These are phyloP conservation scores for Salarias fasciatus DNA, from an alignment of 2,797 vertebrate species.

Conservation along the genomic window DNA sequence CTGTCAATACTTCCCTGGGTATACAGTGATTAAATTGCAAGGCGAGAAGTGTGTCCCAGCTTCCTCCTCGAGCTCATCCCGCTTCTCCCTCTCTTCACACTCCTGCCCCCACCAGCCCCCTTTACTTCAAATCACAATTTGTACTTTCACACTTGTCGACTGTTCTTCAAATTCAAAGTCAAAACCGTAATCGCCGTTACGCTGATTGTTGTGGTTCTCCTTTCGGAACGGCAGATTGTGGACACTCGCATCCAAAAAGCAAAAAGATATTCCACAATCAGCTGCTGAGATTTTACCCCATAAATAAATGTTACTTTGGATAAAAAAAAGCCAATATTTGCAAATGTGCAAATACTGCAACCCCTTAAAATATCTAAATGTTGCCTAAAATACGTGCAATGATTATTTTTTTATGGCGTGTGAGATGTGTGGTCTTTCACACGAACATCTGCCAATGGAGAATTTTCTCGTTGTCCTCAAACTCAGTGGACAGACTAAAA, in stretches of 20 bases:
- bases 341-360: too few relatives aligned
- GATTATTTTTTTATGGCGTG: background rate
- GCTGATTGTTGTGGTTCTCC: background rate
- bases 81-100: constrained; percentile 40
- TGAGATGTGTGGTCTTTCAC: background rate
- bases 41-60: constrained; percentile 91
- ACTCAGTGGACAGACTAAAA: constrained; percentile 58
- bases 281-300: background rate
- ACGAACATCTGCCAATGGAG: constrained; percentile 29
- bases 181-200: constrained; percentile 44
- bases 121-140: constrained; percentile 91
- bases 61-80: constrained; percentile 79
- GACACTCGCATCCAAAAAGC: background rate
- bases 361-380: constrained; percentile 4
- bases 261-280: background rate
- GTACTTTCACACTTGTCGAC: constrained; percentile 82
- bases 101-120: constrained; percentile 19
- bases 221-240: too few relatives aligned
- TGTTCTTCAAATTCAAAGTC: constrained; percentile 56
- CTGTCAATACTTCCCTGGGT: constrained; percentile 98
- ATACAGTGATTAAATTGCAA: constrained; percentile 99
- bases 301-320: background rate
- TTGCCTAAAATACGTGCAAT: background rate
- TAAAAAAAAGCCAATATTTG: background rate
- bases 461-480: constrained; percentile 53